phyloP scores from a whole-genome alignment of 2,888 invertebrate genomes.

The Beris chalybata region DNA sequence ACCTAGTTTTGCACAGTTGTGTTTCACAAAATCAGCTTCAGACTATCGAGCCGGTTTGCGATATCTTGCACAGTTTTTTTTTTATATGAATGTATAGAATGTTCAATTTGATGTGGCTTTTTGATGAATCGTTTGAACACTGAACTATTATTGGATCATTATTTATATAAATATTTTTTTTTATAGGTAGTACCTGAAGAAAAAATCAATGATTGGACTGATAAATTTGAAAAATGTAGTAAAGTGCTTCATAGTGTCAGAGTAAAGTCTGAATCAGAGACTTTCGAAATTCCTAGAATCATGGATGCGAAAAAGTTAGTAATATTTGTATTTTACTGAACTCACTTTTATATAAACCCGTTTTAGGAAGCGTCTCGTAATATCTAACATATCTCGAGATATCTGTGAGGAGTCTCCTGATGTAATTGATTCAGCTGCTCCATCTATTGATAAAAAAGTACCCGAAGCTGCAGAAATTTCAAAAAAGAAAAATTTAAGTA shows the following conservation, averaged over 20 bases:
- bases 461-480: not conserved
- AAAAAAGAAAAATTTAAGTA: not conserved
- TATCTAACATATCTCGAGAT: not conserved
- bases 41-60: too few species aligned
- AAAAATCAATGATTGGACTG: not conserved
- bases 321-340: constrained; percentile 1
- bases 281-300: not conserved
- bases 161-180: too few species aligned
- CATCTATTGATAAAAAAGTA: not conserved
- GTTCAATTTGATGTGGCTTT: too few species aligned
- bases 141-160: too few species aligned
- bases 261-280: not conserved
- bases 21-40: too few species aligned
- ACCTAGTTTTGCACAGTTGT: too few species aligned
- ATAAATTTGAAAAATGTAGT: not conserved
- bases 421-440: not conserved
- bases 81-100: too few species aligned
- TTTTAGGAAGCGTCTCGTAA: constrained; percentile 11
- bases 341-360: not conserved
- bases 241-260: constrained; percentile 16
- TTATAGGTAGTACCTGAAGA: constrained; percentile 10
- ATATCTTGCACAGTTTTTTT: too few species aligned
- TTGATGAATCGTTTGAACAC: too few species aligned
- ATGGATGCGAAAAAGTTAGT: constrained; percentile 3
- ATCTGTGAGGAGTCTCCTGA: too few species aligned